phyloP scores from a whole-genome alignment of 2,113 vertebrate genomes.

The Pungitius pungitius region DNA sequence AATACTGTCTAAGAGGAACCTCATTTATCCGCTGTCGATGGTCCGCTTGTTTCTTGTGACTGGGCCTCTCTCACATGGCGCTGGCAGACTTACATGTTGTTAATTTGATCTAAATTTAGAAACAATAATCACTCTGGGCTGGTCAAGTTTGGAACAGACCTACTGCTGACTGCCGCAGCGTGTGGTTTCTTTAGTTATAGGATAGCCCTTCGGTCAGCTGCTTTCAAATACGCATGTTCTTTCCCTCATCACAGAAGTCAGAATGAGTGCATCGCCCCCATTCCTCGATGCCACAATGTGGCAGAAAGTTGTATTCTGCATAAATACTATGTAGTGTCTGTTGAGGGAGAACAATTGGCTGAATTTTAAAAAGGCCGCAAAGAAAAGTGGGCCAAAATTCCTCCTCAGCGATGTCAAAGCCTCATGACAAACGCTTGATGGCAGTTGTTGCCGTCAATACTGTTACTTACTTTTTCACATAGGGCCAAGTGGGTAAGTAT shows the following conservation, averaged over 20 bases:
- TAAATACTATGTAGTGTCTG: too few relatives aligned
- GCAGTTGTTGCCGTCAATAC: too few relatives aligned
- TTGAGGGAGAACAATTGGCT: neutral
- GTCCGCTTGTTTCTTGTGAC: neutral
- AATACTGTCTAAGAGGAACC: too few relatives aligned
- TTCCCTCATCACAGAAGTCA: neutral
- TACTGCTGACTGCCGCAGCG: constrained; percentile 13
- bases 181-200: constrained; percentile 12
- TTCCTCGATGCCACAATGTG: neutral
- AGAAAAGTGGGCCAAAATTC: too few relatives aligned
- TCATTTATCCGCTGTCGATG: neutral
- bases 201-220: constrained; percentile 11
- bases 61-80: neutral
- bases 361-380: too few relatives aligned
- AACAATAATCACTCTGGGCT: constrained; percentile 22
- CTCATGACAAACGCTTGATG: too few relatives aligned
- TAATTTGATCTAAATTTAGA: constrained; percentile 28
- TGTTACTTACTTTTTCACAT: too few relatives aligned
- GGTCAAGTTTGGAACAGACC: neutral
- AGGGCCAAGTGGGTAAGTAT: too few relatives aligned
- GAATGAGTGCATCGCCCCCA: neutral
- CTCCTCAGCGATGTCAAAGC: too few relatives aligned
- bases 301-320: too few relatives aligned
- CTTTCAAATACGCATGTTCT: neutral
- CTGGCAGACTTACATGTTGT: constrained; percentile 15